Conservation (phyloP, 2,888 invertebrate species). For the Nemurella pictetii region DNA sequence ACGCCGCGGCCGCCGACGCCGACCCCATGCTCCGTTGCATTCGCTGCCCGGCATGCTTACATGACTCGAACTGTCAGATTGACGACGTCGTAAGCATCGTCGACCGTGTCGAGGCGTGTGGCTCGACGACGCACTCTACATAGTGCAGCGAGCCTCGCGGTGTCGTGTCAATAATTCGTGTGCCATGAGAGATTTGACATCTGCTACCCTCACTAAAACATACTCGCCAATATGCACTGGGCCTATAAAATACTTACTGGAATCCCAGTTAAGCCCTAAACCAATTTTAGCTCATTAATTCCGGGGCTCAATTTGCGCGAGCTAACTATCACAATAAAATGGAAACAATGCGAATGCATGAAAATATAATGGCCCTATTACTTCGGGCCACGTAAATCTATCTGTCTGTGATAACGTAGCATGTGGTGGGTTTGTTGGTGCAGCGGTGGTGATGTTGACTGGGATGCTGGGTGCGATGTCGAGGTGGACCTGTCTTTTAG, state of each 20-base stretch:
- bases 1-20: background rate
- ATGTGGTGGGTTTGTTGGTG: background rate
- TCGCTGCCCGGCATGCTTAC: background rate
- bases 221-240: constrained; percentile 17
- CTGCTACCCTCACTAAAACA: background rate
- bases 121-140: background rate
- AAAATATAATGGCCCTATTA: background rate
- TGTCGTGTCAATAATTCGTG: background rate
- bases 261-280: constrained; percentile 29
- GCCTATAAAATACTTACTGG: constrained; percentile 19
- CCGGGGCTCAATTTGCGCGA: background rate
- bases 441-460: background rate
- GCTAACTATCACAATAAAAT: background rate
- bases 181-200: background rate
- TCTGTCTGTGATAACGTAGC: background rate
- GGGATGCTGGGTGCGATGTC: background rate
- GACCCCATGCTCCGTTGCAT: too few relatives aligned
- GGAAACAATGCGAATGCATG: background rate
- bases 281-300: constrained; percentile 25
- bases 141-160: background rate
- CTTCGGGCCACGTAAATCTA: background rate
- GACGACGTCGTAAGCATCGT: background rate
- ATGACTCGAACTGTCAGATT: background rate
- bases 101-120: background rate
- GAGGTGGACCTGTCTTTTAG: too few relatives aligned